These are phyloP conservation scores for Stenolophus ochropezus DNA, from an alignment of 2,888 invertebrate genomes.

Conservation along the genomic window DNA sequence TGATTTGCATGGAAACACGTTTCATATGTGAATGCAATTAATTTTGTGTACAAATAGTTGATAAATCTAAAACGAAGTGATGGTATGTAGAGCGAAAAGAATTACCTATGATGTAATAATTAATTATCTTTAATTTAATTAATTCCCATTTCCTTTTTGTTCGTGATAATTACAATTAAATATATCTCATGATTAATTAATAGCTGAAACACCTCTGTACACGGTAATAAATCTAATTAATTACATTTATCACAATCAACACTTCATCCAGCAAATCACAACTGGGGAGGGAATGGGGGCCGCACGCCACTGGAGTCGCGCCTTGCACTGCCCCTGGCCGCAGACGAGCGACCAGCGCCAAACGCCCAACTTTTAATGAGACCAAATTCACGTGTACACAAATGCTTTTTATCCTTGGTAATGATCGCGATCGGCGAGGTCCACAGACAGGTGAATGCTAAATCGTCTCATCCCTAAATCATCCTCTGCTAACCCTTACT, in stretches of 20 bases:
- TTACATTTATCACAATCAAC: slow-evolving; percentile 40
- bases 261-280: slow-evolving; percentile 36
- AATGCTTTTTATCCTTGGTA: slow-evolving; percentile 63
- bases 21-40: background rate
- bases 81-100: background rate
- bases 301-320: background rate
- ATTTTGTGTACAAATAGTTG: background rate
- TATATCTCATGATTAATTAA: slow-evolving; percentile 17
- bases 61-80: background rate
- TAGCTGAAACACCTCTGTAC: slow-evolving; percentile 1
- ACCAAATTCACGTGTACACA: slow-evolving; percentile 63
- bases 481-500: too few species aligned
- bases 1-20: background rate
- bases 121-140: background rate
- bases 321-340: slow-evolving; percentile 5
- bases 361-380: slow-evolving; percentile 64
- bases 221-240: slow-evolving; percentile 42
- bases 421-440: slow-evolving; percentile 63
- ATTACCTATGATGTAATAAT: background rate
- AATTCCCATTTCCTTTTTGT: background rate
- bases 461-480: background rate
- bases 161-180: background rate
- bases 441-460: background rate
- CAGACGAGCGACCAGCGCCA: slow-evolving; percentile 52
- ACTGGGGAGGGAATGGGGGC: slow-evolving; percentile 2